Conservation (phyloP, 2,113 vertebrate species). For the Tringa solitaria region DNA sequence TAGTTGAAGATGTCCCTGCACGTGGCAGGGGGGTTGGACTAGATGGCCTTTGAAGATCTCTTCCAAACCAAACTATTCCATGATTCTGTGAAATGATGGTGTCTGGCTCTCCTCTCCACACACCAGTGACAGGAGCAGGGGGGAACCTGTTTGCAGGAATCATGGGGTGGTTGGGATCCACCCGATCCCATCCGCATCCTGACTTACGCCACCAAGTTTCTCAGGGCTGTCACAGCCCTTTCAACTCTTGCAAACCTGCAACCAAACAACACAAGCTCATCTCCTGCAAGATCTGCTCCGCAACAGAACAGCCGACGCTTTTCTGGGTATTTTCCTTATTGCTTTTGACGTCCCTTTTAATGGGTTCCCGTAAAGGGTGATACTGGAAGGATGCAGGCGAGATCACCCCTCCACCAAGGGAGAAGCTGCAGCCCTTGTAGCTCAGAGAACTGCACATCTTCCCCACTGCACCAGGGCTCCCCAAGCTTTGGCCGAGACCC, state of each 20-base stretch:
- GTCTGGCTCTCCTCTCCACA: neutral
- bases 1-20: neutral
- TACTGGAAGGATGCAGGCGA: neutral
- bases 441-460: neutral
- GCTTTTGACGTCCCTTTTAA: neutral
- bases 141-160: neutral
- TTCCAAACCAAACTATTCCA: neutral
- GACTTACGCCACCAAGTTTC: neutral
- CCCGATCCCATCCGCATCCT: neutral
- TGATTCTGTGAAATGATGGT: neutral
- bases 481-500: rapidly evolving
- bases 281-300: neutral
- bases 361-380: neutral
- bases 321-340: neutral
- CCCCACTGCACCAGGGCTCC: neutral
- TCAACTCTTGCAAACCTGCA: neutral
- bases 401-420: neutral
- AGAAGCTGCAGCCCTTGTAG: rapidly evolving
- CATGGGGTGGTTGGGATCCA: rapidly evolving
- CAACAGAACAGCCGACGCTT: rapidly evolving
- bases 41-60: neutral
- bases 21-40: neutral
- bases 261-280: rapidly evolving
- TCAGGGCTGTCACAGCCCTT: neutral
- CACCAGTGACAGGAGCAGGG: neutral